Evolutionary conservation across 1,140 invertebrate genomes (phyloP).

Genomic region (Calephelis nemesis): DNA sequence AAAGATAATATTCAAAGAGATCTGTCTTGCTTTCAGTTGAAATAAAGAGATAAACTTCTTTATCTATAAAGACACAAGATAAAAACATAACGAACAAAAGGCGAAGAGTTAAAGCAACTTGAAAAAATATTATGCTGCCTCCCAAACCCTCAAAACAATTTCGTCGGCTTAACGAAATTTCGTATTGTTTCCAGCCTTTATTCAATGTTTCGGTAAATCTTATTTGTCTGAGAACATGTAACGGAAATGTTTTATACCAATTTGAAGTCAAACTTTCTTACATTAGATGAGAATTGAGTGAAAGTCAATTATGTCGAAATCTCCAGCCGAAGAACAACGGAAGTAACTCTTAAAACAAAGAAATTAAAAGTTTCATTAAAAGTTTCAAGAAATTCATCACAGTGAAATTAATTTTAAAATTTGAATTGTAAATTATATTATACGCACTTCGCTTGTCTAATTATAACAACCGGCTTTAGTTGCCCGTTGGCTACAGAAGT

Average conservation of each 20-base stretch:
- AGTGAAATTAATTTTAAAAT: slow-evolving; percentile 31
- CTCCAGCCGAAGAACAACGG: slow-evolving; percentile 11
- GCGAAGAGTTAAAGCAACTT: slow-evolving; percentile 15
- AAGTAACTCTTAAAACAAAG: slow-evolving; percentile 27
- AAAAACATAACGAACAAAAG: slow-evolving; percentile 11
- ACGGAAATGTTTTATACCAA: slow-evolving; percentile 9
- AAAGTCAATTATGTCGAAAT: slow-evolving; percentile 19
- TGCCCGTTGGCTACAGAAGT: slow-evolving; percentile 1
- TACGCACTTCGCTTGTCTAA: slow-evolving; percentile 33
- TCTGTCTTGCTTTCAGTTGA: slow-evolving; percentile 1
- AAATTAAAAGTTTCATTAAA: slow-evolving; percentile 35
- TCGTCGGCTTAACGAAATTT: slow-evolving; percentile 15
- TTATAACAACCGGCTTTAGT: slow-evolving; percentile 25
- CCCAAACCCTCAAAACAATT: slow-evolving; percentile 18
- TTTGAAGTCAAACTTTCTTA: slow-evolving; percentile 16
- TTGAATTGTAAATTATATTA: slow-evolving; percentile 35
- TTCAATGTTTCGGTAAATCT: slow-evolving; percentile 19
- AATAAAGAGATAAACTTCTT: background rate
- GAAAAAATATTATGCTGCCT: slow-evolving; percentile 8
- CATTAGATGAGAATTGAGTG: slow-evolving; percentile 16
- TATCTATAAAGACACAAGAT: slow-evolving; percentile 9
- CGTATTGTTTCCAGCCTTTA: slow-evolving; percentile 19
- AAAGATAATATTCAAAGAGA: too few species aligned
- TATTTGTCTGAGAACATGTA: slow-evolving; percentile 15
- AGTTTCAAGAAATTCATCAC: slow-evolving; percentile 33